Base-by-base conservation (phyloP, 2,888 invertebrate species). In the Neoaliturus tenellus region DNA sequence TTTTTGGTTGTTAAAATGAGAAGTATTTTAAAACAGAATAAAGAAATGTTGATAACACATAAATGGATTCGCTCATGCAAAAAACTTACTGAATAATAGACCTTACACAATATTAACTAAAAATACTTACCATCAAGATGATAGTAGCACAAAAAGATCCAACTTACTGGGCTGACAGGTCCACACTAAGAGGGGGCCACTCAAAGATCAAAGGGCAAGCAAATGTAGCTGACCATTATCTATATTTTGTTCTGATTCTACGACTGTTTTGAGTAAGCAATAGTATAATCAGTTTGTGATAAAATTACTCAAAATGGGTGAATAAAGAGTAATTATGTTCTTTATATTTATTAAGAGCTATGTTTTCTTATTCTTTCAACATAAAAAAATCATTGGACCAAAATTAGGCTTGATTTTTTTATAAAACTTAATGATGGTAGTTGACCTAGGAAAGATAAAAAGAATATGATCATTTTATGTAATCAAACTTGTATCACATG, bases 121-220 rank as follows among this genome's bases (percentile, higher is more conserved):
- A 39, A 39, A 31, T 5, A 69, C 69, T 69, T 69, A 69, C 69
- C 69, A 69, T 28, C 4, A 31, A 69, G 31, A 39, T 23, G 69
- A n/a, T 35, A 69, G 69, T 20, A 69, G 35, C 33, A 33, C 39
- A 39, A 69, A 67, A 33, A 31, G 33, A 67, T 23, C 58, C 33
- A 69, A 69, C 69, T 69, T 35, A 33, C 69, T 69, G 35, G 28
- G 35, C 39, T 8, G 31, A 39, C 69, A 20, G 62, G 31, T 17
- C n/a, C 5, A 62, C 28, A 14, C 14, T 20, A 48, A 23, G 75
- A 75, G 35, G 75, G 44, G 75, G 75, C 75, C 23, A 28, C 6
- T 25, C 44, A 75, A 75, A 75, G 75, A 28, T 28, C 75, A 75
- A 75, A 75, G 75, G 75, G 75, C 75, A 28, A 44, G 48, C 48